Evolutionary conservation across 2,113 vertebrate species (phyloP).

Genomic region (Prietella phreatophila): DNA sequence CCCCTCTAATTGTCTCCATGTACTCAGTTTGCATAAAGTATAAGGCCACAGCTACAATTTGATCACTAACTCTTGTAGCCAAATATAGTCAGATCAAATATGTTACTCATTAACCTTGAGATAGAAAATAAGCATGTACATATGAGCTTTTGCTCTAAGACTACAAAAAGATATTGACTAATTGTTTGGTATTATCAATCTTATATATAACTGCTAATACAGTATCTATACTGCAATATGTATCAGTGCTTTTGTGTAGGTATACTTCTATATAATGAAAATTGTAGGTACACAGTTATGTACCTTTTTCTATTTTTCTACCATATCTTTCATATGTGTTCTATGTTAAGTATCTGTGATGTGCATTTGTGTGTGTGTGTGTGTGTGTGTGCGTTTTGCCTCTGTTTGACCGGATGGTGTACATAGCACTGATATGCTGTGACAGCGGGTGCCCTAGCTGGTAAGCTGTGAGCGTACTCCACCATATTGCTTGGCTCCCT

Average conservation of each 20-base stretch:
- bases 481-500: constrained; percentile 80
- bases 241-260: not conserved
- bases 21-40: not conserved
- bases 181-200: not conserved
- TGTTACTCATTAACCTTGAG: not conserved
- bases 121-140: not conserved
- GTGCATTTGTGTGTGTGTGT: not conserved
- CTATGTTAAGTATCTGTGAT: not conserved
- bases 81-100: not conserved
- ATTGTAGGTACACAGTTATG: not conserved
- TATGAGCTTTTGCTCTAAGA: not conserved
- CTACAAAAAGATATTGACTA: not conserved
- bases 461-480: constrained; percentile 72
- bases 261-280: not conserved
- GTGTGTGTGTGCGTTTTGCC: constrained; percentile 28
- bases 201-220: not conserved
- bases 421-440: constrained; percentile 73
- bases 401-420: constrained; percentile 58
- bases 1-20: not conserved
- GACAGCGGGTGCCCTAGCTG: constrained; percentile 74
- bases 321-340: not conserved
- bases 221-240: not conserved
- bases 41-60: not conserved
- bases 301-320: not conserved
- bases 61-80: not conserved